Conservation (phyloP, 1,140 invertebrate genomes). For the Bombus confusus region DNA sequence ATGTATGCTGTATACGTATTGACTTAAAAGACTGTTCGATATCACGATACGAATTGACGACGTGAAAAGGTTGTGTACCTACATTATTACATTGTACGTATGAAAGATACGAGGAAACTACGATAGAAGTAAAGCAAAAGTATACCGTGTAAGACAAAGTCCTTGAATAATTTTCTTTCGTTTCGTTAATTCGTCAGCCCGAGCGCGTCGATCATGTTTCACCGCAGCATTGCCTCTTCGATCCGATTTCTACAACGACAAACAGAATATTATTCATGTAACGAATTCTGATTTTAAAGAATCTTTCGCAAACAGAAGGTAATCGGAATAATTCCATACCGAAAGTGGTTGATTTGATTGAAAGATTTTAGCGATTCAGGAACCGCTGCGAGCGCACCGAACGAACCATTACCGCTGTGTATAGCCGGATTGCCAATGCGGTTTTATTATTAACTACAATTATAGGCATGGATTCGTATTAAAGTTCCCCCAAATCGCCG, state of each 20-base stretch:
- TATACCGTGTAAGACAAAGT: background rate
- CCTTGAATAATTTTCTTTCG: background rate
- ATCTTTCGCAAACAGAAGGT: background rate
- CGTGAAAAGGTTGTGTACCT: background rate
- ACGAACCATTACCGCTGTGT: slow-evolving; percentile 47
- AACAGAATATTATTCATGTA: background rate
- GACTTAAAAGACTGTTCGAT: background rate
- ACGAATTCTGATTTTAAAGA: background rate
- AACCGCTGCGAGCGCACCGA: slow-evolving; percentile 38
- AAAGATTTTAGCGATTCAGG: slow-evolving; percentile 33
- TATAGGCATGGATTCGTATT: slow-evolving; percentile 75
- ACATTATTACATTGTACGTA: slow-evolving; percentile 10
- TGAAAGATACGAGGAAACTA: background rate
- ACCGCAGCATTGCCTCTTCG: background rate
- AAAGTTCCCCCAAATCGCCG: slow-evolving; percentile 75
- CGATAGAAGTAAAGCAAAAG: background rate
- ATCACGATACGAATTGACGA: background rate
- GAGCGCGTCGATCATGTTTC: background rate
- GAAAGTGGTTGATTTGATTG: too few relatives aligned
- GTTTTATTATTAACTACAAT: slow-evolving; percentile 82
- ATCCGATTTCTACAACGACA: background rate
- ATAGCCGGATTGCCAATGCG: slow-evolving; percentile 75
- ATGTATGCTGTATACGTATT: background rate
- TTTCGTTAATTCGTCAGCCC: background rate
- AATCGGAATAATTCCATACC: background rate